Percentiles rank a stretch among this genome's conserved stretches.
Conservation (phyloP, 37 sponge, comb jelly and placozoan genomes). For the Aphrocallistes beatrix region DNA sequence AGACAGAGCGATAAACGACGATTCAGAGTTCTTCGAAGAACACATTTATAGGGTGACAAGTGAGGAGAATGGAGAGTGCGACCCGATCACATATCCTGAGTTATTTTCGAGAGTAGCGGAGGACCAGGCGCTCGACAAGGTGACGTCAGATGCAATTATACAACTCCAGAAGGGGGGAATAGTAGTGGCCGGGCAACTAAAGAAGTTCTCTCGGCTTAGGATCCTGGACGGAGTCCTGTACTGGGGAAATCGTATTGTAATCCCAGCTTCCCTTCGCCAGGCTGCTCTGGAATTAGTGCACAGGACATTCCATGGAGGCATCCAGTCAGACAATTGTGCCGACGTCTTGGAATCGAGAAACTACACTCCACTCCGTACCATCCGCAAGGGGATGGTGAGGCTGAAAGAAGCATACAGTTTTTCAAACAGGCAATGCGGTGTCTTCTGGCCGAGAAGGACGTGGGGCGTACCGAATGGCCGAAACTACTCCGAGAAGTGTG, state of each 20-base stretch:
- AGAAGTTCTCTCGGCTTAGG: background rate
- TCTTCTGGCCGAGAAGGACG: background rate
- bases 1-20: background rate
- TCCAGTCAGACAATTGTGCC: background rate
- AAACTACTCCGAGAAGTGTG: background rate
- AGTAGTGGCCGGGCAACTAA: background rate
- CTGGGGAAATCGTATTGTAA: background rate
- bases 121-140: background rate
- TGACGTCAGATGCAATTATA: background rate
- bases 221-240: background rate
- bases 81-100: background rate
- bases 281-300: background rate
- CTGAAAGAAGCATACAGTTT: background rate
- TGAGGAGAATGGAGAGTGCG: background rate
- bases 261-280: background rate
- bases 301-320: background rate
- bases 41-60: background rate
- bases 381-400: background rate
- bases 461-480: background rate
- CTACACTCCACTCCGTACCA: background rate
- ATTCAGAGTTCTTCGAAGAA: background rate
- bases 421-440: background rate
- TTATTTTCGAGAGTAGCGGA: background rate
- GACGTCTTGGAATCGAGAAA: background rate
- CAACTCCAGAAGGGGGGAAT: background rate